Evolutionary conservation across 2,888 invertebrate species (phyloP).

Genomic region (Phasia obesa): DNA sequence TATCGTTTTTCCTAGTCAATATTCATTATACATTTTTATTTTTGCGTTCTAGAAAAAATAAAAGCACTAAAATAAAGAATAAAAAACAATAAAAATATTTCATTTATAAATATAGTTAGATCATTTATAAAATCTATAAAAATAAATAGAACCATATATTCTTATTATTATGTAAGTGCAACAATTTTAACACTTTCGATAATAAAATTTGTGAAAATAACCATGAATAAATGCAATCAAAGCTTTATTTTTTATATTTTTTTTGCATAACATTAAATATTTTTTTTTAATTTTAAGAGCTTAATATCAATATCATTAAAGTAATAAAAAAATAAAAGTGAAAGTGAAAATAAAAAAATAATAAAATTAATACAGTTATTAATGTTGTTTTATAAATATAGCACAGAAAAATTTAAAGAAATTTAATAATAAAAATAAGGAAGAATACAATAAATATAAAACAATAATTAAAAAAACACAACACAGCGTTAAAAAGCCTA

Average conservation of each 20-base stretch:
- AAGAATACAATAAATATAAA: constrained; percentile 26
- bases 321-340: too few relatives aligned
- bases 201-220: not conserved
- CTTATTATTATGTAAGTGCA: constrained; percentile 16
- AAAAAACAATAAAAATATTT: not conserved
- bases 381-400: not conserved
- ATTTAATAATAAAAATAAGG: constrained; percentile 48
- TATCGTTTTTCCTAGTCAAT: constrained; percentile 34
- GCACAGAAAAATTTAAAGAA: constrained; percentile 44
- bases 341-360: too few relatives aligned
- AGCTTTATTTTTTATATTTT: too few relatives aligned
- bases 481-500: constrained; percentile 23
- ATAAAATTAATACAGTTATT: not conserved
- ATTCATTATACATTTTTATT: constrained; percentile 29
- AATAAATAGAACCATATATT: not conserved
- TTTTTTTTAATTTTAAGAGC: too few relatives aligned
- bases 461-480: not conserved
- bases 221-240: too few relatives aligned
- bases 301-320: too few relatives aligned
- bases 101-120: not conserved
- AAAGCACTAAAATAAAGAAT: not conserved
- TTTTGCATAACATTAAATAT: too few relatives aligned
- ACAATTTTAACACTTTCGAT: constrained; percentile 2
- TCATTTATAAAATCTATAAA: not conserved
- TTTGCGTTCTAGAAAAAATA: not conserved